Evolutionary conservation across 2,797 vertebrate species (phyloP).

Genomic region (Phyllotis vaccarum): DNA sequence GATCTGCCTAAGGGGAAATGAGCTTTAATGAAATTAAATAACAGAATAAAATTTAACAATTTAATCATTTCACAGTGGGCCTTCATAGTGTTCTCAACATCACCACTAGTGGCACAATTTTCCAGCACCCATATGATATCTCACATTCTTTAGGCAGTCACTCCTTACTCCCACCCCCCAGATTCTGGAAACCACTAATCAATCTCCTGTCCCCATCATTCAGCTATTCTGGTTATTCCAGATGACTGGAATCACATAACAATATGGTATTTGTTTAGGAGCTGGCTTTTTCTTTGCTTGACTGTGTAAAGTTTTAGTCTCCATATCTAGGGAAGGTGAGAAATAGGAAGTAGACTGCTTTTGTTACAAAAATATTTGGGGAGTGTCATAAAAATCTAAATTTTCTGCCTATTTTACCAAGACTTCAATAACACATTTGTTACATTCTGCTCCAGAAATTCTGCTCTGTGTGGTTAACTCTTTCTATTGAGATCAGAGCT

Average conservation of each 20-base stretch:
- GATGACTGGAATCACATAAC: neutral
- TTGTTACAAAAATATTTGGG: neutral
- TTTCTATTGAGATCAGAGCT: neutral
- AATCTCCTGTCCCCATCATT: neutral
- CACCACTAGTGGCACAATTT: neutral
- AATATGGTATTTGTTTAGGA: neutral
- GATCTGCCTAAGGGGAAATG: conserved; percentile 1
- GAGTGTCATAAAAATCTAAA: conserved; percentile 25
- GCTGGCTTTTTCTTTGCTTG: conserved; percentile 37
- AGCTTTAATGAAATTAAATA: neutral
- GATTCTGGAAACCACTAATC: neutral
- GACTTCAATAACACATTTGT: neutral
- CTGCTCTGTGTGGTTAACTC: neutral
- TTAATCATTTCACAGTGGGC: conserved; percentile 38
- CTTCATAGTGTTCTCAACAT: neutral
- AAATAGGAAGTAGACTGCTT: neutral
- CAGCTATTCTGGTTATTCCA: neutral
- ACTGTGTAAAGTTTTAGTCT: conserved; percentile 9
- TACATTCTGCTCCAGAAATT: neutral
- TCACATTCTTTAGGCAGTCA: neutral
- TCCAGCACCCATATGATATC: neutral
- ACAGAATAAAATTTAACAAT: conserved; percentile 9
- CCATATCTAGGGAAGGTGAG: neutral
- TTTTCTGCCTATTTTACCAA: conserved; percentile 1
- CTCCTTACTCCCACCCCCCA: neutral